These are phyloP conservation scores for Mamestra configurata DNA, from an alignment of 1,140 invertebrate species.

Conservation along the genomic window DNA sequence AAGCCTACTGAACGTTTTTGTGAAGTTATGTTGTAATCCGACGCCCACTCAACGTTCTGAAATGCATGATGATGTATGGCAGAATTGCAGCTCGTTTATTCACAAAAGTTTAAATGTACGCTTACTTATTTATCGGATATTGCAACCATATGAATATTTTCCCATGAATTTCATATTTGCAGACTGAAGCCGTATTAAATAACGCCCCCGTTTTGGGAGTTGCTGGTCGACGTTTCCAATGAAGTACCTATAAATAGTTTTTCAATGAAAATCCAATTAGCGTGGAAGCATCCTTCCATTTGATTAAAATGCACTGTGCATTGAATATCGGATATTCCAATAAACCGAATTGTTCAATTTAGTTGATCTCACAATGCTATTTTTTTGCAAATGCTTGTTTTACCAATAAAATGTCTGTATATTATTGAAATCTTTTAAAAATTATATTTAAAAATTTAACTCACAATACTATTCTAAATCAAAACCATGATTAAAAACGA, in stretches of 20 bases:
- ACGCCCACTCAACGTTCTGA: conserved; percentile 1
- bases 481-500: too few relatives aligned
- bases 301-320: neutral
- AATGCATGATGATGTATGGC: neutral
- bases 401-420: too few relatives aligned
- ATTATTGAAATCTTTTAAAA: too few relatives aligned
- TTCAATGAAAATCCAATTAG: conserved; percentile 18
- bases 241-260: neutral
- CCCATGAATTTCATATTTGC: neutral
- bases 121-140: neutral
- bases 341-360: too few relatives aligned
- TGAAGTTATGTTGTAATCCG: neutral
- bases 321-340: neutral
- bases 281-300: neutral
- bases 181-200: conserved; percentile 1
- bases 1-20: neutral
- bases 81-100: neutral
- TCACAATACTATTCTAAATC: too few relatives aligned
- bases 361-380: too few relatives aligned
- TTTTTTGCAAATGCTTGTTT: too few relatives aligned
- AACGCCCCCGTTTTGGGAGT: neutral
- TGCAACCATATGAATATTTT: too few relatives aligned
- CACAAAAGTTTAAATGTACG: neutral
- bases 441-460: too few relatives aligned
- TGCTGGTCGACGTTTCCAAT: neutral